Evolutionary conservation across 2,888 invertebrate species (phyloP), one percentile per base, ranked within the genome.

Genomic region (Drosophila yooni): DNA sequence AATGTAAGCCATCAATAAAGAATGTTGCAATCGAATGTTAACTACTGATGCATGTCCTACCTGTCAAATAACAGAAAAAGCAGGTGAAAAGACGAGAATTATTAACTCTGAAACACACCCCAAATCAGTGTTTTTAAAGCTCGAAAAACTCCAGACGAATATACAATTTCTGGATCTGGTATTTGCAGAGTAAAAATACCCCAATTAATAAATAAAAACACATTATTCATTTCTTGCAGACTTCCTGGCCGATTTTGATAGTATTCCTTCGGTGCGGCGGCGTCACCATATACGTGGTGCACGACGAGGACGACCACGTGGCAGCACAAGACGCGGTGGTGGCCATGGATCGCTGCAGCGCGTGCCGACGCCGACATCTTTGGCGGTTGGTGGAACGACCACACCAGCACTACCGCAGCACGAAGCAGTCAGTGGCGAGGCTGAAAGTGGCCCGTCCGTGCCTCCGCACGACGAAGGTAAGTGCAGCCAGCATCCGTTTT

Each of bases 231-330:
- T 29, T 70, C 34, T 68, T 91, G 65, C 83, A 93, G 93, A 79
- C 70, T 87, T 92, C 67, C 92, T 92, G 69, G 89, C 90, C 65
- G 92, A 93, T 59, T 92, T 91, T 76, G 91, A 91, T 64, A 77
- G 89, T 50, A 79, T 93, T 51, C 91, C 92, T 11, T 88, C 92
- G 68, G 85, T 91, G 69, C 89, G 93, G 62, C 81, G 93, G 59
- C 91, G 93, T 67, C 93, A 93, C 87, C 92, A 93, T 91, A 93
- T 93, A 70, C 95, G 96, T 38, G 94, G 95, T 54, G 95, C 95
- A 2, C 95, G 96, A 86, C 95, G 97, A 25, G 97, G 97, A 0
- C 94, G 97, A 54, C 97, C 97, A 57, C 94, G 97, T 59, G 97
- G 97, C 70, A 96, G 96, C 66, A 95, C 96, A 0, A 93, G 96